Base-by-base conservation (phyloP, 2,113 vertebrate species). In the Eublepharis macularius region DNA sequence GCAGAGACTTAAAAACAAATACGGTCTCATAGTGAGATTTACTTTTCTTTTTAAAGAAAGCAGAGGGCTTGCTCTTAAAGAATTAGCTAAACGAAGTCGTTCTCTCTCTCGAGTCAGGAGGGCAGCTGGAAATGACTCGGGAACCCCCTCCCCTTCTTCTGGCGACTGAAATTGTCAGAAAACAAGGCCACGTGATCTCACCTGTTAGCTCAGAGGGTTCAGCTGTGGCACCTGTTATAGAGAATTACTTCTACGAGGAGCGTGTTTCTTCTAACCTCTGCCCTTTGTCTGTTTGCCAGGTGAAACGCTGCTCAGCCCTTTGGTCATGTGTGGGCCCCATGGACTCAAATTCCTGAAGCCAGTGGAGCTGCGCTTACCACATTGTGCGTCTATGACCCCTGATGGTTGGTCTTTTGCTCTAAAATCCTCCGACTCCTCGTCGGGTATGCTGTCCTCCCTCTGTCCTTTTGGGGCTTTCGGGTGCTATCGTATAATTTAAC, bases 361-460 rank as follows among this genome's bases (percentile, higher is more conserved):
- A 0, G 98, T 99, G 97, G 98, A 99, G 97, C 98, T 99, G 85
- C 98, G 98, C 96, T 94, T 99, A 91, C 99, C 98, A 97, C 98
- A 99, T 92, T 99, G 98, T 98, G 98, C 99, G 97, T 99, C 99
- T 95, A 99, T 99, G 99, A 99, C 98, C 96, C 99, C 99, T 98
- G 99, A 99, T 98, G 98, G 98, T 99, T 99, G 99, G 99, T 99
- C 99, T 99, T 99, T 99, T 98, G 99, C 98, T 99, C 99, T 99
- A 98, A 99, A 99, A 99, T 99, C 98, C 97, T 99, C 99, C 97
- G 98, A 99, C 98, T 99, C 98, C 98, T 99, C 98, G 98, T 99
- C 98, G 98, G 99, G 98, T 99, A 99, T 93, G 98, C 98, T 98
- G 97, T 98, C 97, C 97, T 98, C 97, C 97, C 96, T 98, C 97